Conservation (phyloP, 2,888 invertebrate species). For the Melieria crassipennis region DNA sequence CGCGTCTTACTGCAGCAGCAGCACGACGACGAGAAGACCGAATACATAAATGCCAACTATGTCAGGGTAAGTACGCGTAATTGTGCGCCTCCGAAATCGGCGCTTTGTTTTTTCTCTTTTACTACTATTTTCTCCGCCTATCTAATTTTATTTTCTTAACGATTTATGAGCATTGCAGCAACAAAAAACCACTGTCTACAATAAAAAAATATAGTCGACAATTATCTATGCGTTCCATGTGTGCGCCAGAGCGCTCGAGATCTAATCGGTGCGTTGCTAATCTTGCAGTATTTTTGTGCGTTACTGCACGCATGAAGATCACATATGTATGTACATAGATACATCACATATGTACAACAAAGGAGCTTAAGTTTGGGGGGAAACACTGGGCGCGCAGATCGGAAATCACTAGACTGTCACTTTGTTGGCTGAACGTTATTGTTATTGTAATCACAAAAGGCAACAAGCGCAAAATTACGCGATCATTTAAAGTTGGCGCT, state of each 20-base stretch:
- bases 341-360: slow-evolving; percentile 10
- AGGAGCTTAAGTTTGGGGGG: not conserved
- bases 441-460: slow-evolving; percentile 25
- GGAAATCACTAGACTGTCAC: not conserved
- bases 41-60: slow-evolving; percentile 95
- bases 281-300: too few species aligned
- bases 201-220: too few species aligned
- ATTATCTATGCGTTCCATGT: too few species aligned
- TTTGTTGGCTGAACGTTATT: slow-evolving; percentile 6
- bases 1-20: slow-evolving; percentile 80
- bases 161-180: too few species aligned
- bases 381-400: not conserved
- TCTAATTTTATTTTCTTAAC: too few species aligned
- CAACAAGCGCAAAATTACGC: slow-evolving; percentile 38
- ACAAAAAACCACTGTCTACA: too few species aligned
- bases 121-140: too few species aligned
- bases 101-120: too few species aligned
- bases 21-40: slow-evolving; percentile 80
- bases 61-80: slow-evolving; percentile 76
- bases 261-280: too few species aligned
- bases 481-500: slow-evolving; percentile 24
- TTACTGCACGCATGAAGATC: not conserved
- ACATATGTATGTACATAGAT: slow-evolving; percentile 17
- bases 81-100: too few species aligned
- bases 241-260: too few species aligned